Evolutionary conservation across 2,888 invertebrate species (phyloP).

Genomic region (Drosophila meridiana): DNA sequence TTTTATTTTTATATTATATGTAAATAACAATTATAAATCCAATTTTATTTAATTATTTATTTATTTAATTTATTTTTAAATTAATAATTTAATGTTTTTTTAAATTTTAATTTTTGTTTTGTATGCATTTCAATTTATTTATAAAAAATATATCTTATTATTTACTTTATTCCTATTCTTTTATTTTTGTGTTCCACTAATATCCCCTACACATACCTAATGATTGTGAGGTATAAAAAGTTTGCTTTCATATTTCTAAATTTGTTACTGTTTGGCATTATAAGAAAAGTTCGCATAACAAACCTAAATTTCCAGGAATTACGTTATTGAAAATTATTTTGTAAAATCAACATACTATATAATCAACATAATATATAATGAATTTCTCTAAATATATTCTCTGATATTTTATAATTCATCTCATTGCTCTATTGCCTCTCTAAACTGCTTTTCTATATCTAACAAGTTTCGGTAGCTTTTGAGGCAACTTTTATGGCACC

Average conservation of each 20-base stretch:
- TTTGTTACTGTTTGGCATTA: conserved; percentile 42
- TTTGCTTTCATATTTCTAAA: conserved; percentile 34
- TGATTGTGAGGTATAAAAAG: conserved; percentile 10
- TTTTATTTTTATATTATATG: background rate
- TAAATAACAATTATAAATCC: no score
- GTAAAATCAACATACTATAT: background rate
- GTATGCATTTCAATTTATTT: background rate
- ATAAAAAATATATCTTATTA: background rate
- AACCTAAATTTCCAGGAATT: conserved; percentile 7
- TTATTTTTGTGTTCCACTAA: background rate
- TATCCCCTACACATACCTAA: background rate
- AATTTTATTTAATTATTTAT: background rate
- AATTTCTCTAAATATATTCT: background rate
- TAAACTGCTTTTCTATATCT: background rate
- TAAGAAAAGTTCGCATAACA: conserved; percentile 24
- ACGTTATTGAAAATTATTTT: background rate
- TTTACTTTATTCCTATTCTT: background rate
- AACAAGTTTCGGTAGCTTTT: background rate
- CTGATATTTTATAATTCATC: background rate
- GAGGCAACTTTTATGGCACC: conserved; percentile 5
- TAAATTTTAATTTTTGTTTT: no score
- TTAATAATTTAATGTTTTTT: no score
- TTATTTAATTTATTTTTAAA: no score
- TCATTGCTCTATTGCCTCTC: background rate
- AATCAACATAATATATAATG: no score